These are phyloP conservation scores for Smutsia gigantea DNA, from an alignment of 2,797 vertebrate species.

Conservation along the genomic window DNA sequence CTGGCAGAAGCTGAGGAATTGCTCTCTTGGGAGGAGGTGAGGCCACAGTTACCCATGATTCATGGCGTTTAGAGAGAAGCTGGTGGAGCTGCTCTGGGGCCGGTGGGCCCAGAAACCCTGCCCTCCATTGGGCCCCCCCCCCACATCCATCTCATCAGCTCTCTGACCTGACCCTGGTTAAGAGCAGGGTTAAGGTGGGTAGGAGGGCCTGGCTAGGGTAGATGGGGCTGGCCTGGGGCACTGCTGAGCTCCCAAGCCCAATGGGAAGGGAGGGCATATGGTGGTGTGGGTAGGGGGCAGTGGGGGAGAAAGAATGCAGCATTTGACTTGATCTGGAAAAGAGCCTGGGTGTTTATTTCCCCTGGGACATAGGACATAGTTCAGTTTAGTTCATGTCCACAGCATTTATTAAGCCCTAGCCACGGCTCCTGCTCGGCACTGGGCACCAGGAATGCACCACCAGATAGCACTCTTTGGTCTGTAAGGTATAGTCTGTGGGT, in stretches of 20 bases:
- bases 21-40: not conserved
- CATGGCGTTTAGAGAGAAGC: not conserved
- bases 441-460: not conserved
- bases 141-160: not conserved
- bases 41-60: constrained; percentile 37
- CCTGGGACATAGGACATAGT: not conserved
- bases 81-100: not conserved
- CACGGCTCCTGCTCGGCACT: not conserved
- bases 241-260: not conserved
- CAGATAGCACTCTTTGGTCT: not conserved
- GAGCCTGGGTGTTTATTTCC: constrained; percentile 13
- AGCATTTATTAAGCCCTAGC: not conserved
- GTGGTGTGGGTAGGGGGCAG: too few species aligned
- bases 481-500: not conserved
- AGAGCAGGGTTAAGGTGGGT: not conserved
- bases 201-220: not conserved
- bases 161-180: not conserved
- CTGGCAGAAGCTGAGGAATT: constrained; percentile 19
- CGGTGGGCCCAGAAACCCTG: not conserved
- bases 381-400: not conserved
- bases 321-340: not conserved
- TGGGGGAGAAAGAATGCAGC: too few species aligned
- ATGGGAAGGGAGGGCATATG: not conserved
- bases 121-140: not conserved
- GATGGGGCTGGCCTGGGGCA: not conserved